phyloP scores from a whole-genome alignment of 2,797 vertebrate species.

The Spatula clypeata region DNA sequence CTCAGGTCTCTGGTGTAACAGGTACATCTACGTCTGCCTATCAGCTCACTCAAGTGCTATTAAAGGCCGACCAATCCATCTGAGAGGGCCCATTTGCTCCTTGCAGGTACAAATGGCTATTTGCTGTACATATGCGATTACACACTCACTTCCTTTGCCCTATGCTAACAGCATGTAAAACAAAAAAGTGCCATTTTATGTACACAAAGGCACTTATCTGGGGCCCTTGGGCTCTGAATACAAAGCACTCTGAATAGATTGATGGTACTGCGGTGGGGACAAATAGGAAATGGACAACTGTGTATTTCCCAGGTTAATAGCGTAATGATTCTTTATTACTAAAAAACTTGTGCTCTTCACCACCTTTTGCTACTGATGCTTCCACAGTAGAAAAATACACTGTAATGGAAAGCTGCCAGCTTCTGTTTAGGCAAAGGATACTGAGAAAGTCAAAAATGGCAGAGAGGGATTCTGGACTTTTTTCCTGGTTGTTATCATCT shows the following conservation, averaged over 20 bases:
- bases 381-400: constrained; percentile 39
- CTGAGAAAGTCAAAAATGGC: not conserved
- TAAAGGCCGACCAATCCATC: constrained; percentile 86
- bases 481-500: not conserved
- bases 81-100: constrained; percentile 81
- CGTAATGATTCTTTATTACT: constrained; percentile 82
- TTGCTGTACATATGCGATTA: constrained; percentile 92
- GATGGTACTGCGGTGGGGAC: constrained; percentile 84
- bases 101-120: constrained; percentile 94
- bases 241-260: constrained; percentile 85
- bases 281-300: constrained; percentile 82
- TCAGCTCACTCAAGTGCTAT: constrained; percentile 92
- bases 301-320: constrained; percentile 84
- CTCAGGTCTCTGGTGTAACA: constrained; percentile 88
- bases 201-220: constrained; percentile 88
- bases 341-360: constrained; percentile 74
- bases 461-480: not conserved
- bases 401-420: constrained; percentile 31
- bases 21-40: constrained; percentile 86
- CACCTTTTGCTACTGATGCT: constrained; percentile 69
- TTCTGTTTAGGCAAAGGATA: constrained; percentile 12
- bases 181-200: constrained; percentile 87
- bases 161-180: constrained; percentile 92
- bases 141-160: constrained; percentile 86
- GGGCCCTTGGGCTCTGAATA: constrained; percentile 83